Evolutionary conservation across 2,797 vertebrate species (phyloP), one percentile per base, ranked within the genome.

Genomic region (Peromyscus melanophrys): DNA sequence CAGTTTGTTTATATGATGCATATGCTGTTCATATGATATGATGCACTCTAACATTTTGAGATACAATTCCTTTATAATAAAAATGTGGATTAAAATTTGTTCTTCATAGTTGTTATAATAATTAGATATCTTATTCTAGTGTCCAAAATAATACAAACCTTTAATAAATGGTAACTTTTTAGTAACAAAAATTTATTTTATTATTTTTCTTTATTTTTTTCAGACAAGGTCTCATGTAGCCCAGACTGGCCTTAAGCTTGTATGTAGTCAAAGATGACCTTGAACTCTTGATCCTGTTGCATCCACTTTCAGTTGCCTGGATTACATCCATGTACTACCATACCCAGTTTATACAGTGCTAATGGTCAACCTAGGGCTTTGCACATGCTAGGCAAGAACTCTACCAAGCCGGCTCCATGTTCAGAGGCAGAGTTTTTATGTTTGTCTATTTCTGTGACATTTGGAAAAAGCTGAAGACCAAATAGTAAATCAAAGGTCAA

Each of bases 391-490:
- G 67, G n/a, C 69, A 29, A 57, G 9, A 12, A 17, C 27, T 73
- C 52, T 59, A 31, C n/a, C 71, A 88, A 17, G n/a, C 9, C 31
- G 40, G 11, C 37, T 31, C 2, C n/a, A 40, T 13, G 5, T 43
- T 81, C 95, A 31, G 87, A 49, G 88, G n/a, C 75, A 61, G 76
- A 82, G 13, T 43, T 90, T 80, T 95, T 89, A 78, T n/a, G n/a
- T 81, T 91, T 59, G 5, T 59, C 82, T 77, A 55, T 65, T 85
- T 63, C 85, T 84, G 65, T 92, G 90, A 94, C 75, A 94, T 94
- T 92, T 96, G 37, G 89, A 81, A 89, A 96, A 96, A 90, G 34
- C 78, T 92, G 57, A 96, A 90, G 67, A 73, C 59, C 92, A 88
- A 95, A 93, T 57, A 88, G 7, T 59, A 75, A 90, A 94, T 46